These are phyloP conservation scores for Buphagus erythrorhynchus DNA, from an alignment of 2,797 vertebrate genomes.

Conservation along the genomic window DNA sequence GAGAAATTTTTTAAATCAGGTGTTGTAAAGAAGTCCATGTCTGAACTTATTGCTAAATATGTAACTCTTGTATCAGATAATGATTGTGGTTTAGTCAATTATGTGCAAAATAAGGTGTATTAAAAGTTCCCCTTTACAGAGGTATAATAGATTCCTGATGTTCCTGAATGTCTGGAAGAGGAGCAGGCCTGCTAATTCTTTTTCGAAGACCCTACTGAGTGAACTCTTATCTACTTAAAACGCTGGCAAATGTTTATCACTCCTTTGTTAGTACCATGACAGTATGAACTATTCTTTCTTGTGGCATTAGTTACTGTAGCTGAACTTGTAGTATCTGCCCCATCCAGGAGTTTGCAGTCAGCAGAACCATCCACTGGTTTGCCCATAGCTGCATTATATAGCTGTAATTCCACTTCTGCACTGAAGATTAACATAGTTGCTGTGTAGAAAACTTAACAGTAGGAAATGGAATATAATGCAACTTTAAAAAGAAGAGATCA, in stretches of 20 bases:
- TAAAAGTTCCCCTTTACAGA: not conserved
- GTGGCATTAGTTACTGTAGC: not conserved
- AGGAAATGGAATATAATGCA: not conserved
- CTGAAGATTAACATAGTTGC: not conserved
- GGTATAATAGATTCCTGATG: not conserved
- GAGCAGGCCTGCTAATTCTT: not conserved
- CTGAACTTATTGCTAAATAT: not conserved
- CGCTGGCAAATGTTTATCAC: not conserved
- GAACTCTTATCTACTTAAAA: not conserved
- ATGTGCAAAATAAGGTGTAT: not conserved
- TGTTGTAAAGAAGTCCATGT: not conserved
- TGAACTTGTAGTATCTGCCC: not conserved
- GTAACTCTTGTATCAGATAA: not conserved
- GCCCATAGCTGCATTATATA: not conserved
- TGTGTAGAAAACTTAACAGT: not conserved
- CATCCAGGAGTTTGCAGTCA: not conserved
- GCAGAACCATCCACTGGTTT: not conserved
- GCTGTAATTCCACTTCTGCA: not conserved
- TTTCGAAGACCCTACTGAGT: not conserved
- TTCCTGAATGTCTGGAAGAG: not conserved
- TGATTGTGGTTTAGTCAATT: not conserved
- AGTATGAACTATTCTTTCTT: not conserved
- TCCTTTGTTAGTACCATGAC: not conserved
- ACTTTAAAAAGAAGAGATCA: not conserved
- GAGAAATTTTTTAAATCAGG: not conserved